Evolutionary conservation across 2,888 invertebrate species (phyloP), one percentile per base, ranked within the genome.

Genomic region (Pristionchus entomophagus): DNA sequence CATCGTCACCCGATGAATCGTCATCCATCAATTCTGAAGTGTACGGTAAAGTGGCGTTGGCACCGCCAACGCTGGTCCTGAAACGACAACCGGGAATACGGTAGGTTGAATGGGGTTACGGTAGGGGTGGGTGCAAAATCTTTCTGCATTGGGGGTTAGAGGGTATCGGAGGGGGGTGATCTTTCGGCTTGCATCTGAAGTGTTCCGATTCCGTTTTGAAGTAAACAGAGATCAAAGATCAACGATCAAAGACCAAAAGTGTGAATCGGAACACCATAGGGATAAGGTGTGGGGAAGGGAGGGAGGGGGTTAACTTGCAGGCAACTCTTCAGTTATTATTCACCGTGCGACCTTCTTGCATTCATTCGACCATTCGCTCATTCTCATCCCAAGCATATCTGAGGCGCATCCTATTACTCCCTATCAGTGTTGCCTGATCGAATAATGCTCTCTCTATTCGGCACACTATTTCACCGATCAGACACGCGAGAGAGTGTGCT

Each of bases 1-100:
- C 91, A 82, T 90, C 90, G 59, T 86, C 86, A 29, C 69, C 83
- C 35, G 82, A 69, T 12, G 65, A 32, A 10, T 83, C 86, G 49
- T 73, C 86, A 26, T 86, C 80, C 19, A 45, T 51, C 12, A 29
- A 53, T 29, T 84, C 73, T 84, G 38, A 35, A 84, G 45, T 45
- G 45, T 14, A 45, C 45, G 2, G 1, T 62, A 0, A 32, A 62
- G 14, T 29, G 2, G 8, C 29, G 14, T 14, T 29, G 26, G 14
- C 26, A 4, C 6, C 26, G 2, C 14, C 51, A 45, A 49, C 10
- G n/a, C 81, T 56, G n/a, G 8, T 45, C 45, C 45, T 14, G 45
- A 59, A 29, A 22, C 59, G 59, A 32, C 41, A 38, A 45, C 38
- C 41, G 73, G 73, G 22, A 41, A 41, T 22, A 59, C n/a, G 29